phyloP scores from a whole-genome alignment of 2,797 vertebrate genomes.

The Pseudochromis fuscus region DNA sequence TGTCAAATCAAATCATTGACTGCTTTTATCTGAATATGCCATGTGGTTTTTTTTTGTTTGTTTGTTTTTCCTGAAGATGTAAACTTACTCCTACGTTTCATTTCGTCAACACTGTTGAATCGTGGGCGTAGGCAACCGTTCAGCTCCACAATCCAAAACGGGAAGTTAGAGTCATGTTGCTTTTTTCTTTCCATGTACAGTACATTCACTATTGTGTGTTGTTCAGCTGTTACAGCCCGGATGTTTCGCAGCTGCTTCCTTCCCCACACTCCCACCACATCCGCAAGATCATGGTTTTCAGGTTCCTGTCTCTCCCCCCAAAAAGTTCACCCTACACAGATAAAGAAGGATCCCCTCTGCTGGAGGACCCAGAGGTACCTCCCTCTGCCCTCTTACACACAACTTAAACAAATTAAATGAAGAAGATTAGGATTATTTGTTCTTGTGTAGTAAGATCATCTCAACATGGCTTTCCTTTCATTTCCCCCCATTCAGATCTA shows the following conservation, averaged over 20 bases:
- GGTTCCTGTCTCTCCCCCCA: slow-evolving; percentile 50
- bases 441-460: not conserved
- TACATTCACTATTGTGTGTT: not conserved
- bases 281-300: slow-evolving; percentile 51
- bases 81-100: no score
- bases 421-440: no score
- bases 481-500: slow-evolving; percentile 61
- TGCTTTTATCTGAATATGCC: not conserved
- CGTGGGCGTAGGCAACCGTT: not conserved
- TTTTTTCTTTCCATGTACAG: not conserved
- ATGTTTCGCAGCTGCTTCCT: slow-evolving; percentile 44
- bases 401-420: not conserved
- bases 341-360: not conserved
- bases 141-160: not conserved
- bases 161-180: not conserved
- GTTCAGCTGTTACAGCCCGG: slow-evolving; percentile 49
- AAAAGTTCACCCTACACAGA: not conserved
- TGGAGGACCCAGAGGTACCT: slow-evolving; percentile 66
- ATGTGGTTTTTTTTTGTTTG: not conserved
- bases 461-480: not conserved
- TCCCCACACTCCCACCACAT: slow-evolving; percentile 27
- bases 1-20: not conserved
- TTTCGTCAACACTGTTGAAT: not conserved
- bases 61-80: no score
- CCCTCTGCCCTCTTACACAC: not conserved